Percentiles rank a stretch among this genome's conserved stretches.
These are phyloP conservation scores for Caenorhabditis elegans DNA, from an alignment of 1,140 invertebrate genomes.

Conservation along the genomic window WBcel235 BX284604.4:7712501-7713000, in stretches of 20 bases:
- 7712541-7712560: background rate
- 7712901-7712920: too few species aligned
- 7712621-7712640: background rate
- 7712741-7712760: background rate
- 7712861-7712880: background rate
- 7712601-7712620: background rate
- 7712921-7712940: too few species aligned
- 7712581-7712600: background rate
- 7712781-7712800: constrained; percentile 6
- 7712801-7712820: constrained; percentile 1
- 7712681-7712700: background rate
- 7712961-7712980: too few species aligned
- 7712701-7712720: background rate
- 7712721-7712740: background rate
- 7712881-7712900: constrained; percentile 2
- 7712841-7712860: background rate
- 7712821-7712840: background rate
- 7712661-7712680: background rate
- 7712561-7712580: constrained; percentile 23
- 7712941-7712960: too few species aligned
- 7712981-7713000: too few species aligned
- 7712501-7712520: too few species aligned
- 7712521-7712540: background rate
- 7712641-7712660: too few species aligned
- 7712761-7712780: constrained; percentile 18